Percentiles rank a stretch among this genome's conserved stretches.
phyloP scores from a whole-genome alignment of 2,113 vertebrate species.

The Xenopus tropicalis region UCB_Xtro_10.0 CM004444.2:20419001-20419500 shows the following conservation, averaged over 20 bases:
- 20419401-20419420: no score
- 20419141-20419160: slow-evolving; percentile 70
- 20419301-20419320: background rate
- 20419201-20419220: background rate
- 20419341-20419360: background rate
- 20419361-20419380: background rate
- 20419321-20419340: no score
- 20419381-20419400: no score
- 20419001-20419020: slow-evolving; percentile 50
- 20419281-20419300: background rate
- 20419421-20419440: no score
- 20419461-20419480: no score
- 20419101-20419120: slow-evolving; percentile 89
- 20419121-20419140: slow-evolving; percentile 90
- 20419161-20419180: slow-evolving; percentile 29
- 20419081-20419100: slow-evolving; percentile 79
- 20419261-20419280: background rate
- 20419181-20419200: slow-evolving; percentile 20
- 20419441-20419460: no score
- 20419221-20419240: no score
- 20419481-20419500: no score
- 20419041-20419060: slow-evolving; percentile 72
- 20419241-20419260: background rate
- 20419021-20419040: slow-evolving; percentile 74
- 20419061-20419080: slow-evolving; percentile 72